phyloP scores from a whole-genome alignment of 2,113 vertebrate species.

The Equus quagga region DNA sequence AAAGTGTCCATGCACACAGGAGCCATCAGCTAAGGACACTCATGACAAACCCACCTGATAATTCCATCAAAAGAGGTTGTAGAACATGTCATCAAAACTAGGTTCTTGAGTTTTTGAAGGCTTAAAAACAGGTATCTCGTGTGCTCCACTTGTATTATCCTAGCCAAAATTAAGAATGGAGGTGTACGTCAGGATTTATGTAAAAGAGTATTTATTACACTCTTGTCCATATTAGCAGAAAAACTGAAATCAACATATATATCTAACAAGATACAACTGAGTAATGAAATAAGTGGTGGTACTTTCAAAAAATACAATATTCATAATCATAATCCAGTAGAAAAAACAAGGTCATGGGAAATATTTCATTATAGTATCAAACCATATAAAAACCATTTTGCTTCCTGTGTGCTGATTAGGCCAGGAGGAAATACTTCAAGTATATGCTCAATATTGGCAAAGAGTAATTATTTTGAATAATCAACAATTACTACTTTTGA shows the following conservation, averaged over 20 bases:
- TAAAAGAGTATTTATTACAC: not conserved
- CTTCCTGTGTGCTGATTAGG: not conserved
- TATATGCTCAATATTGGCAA: not conserved
- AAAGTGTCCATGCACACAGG: not conserved
- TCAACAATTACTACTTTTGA: not conserved
- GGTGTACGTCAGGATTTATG: not conserved
- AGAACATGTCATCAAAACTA: not conserved
- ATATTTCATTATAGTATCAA: not conserved
- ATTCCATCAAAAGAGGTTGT: not conserved
- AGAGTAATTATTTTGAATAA: not conserved
- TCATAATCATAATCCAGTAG: not conserved
- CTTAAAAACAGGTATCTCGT: not conserved
- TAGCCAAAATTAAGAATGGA: not conserved
- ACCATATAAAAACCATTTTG: not conserved
- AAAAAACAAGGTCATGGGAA: not conserved
- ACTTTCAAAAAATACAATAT: not conserved
- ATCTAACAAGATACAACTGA: not conserved
- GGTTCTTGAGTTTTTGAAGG: not conserved
- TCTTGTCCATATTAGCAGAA: conserved; percentile 3
- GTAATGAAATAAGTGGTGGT: not conserved
- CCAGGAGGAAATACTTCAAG: not conserved
- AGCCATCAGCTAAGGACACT: not conserved
- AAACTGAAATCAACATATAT: not conserved
- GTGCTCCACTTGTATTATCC: not conserved
- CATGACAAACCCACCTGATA: not conserved